phyloP scores from a whole-genome alignment of 1,140 invertebrate genomes.

The Brachionus manjavacas region DNA sequence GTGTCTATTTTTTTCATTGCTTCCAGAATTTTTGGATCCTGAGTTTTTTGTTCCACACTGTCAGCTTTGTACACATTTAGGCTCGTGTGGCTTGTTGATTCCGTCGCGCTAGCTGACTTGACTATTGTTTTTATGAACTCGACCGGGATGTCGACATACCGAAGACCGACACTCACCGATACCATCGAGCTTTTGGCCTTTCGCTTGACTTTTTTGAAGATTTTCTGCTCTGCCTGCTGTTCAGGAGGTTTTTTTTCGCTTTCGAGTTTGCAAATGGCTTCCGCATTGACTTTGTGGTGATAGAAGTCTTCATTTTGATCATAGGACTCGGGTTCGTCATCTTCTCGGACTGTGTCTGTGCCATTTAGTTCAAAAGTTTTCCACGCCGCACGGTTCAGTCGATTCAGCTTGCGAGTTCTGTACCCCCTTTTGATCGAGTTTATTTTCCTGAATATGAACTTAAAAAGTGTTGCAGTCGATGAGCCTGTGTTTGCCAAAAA shows the following conservation, averaged over 20 bases:
- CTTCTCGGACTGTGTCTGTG: background rate
- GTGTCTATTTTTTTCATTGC: conserved; percentile 24
- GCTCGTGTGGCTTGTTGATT: background rate
- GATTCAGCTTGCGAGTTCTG: background rate
- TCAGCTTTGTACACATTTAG: background rate
- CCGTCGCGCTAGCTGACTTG: background rate
- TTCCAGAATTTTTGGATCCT: background rate
- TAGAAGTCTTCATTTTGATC: background rate
- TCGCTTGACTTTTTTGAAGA: background rate
- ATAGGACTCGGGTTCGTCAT: background rate
- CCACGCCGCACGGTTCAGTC: background rate
- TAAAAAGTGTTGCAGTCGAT: conserved; percentile 66
- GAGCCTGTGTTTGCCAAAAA: conserved; percentile 86
- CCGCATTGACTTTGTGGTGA: background rate
- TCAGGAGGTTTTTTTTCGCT: background rate
- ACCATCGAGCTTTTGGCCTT: background rate
- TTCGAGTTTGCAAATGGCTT: background rate
- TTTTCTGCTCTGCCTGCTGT: background rate
- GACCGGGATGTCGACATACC: background rate
- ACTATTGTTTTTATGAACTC: background rate
- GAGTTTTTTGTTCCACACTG: background rate
- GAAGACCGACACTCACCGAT: background rate
- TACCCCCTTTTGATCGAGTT: conserved; percentile 24
- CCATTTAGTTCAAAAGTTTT: background rate
- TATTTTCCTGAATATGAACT: conserved; percentile 15